phyloP scores from a whole-genome alignment of 1,140 invertebrate genomes.

The Maniola jurtina region DNA sequence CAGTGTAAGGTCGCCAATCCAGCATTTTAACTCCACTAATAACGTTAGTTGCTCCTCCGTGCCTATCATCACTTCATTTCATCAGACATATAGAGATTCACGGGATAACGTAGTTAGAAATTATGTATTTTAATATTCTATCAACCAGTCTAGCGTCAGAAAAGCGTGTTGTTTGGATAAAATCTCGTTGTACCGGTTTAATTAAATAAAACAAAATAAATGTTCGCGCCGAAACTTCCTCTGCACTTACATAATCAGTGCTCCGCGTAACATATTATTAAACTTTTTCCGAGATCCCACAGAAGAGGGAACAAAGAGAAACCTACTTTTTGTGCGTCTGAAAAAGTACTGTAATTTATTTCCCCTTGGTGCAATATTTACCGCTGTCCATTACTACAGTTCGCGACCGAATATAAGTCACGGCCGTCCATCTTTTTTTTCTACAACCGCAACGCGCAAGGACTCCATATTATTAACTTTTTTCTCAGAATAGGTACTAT shows the following conservation, averaged over 20 bases:
- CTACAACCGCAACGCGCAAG: slow-evolving; percentile 54
- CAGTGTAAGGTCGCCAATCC: too few species aligned
- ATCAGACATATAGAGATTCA: too few species aligned
- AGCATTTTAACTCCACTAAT: too few species aligned
- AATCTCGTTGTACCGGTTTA: not conserved
- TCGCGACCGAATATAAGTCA: slow-evolving; percentile 76
- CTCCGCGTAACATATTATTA: slow-evolving; percentile 69
- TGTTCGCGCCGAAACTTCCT: slow-evolving; percentile 9
- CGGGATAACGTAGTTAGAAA: too few species aligned
- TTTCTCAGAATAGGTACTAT: slow-evolving; percentile 53
- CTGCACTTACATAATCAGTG: slow-evolving; percentile 56
- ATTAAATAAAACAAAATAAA: slow-evolving; percentile 1
- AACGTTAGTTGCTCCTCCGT: too few species aligned
- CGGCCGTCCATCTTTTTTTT: slow-evolving; percentile 71
- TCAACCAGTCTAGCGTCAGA: too few species aligned
- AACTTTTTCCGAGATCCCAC: slow-evolving; percentile 63
- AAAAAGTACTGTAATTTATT: slow-evolving; percentile 77
- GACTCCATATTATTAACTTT: slow-evolving; percentile 65
- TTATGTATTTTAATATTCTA: too few species aligned
- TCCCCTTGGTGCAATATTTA: slow-evolving; percentile 76
- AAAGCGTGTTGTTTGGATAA: not conserved
- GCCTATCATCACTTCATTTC: too few species aligned
- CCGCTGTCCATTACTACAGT: slow-evolving; percentile 76
- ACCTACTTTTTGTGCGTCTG: slow-evolving; percentile 66
- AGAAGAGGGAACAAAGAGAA: slow-evolving; percentile 55